These are phyloP conservation scores for Molorchus minor DNA, from an alignment of 2,888 invertebrate genomes.

Conservation along the genomic window DNA sequence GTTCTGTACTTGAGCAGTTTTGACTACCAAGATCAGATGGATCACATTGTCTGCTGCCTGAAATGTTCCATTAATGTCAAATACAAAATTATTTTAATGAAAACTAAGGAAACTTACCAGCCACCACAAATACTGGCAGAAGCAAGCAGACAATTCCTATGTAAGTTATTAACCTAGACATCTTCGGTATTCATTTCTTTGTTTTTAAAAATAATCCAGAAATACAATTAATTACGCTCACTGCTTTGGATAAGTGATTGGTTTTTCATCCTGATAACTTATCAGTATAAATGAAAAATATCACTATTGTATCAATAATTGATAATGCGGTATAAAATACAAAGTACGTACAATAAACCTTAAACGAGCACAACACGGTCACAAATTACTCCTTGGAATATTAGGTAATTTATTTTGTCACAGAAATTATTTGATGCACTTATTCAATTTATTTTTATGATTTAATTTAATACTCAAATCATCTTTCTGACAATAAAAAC, in stretches of 20 bases:
- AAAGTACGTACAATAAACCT: neutral
- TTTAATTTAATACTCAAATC: slow-evolving; percentile 51
- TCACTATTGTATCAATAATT: slow-evolving; percentile 14
- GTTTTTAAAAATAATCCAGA: slow-evolving; percentile 17
- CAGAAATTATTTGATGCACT: slow-evolving; percentile 50
- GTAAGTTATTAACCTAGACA: slow-evolving; percentile 40
- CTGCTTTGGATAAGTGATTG: slow-evolving; percentile 4
- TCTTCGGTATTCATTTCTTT: slow-evolving; percentile 43
- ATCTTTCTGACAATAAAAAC: slow-evolving; percentile 35
- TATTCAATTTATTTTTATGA: slow-evolving; percentile 58
- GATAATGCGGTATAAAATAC: slow-evolving; percentile 7
- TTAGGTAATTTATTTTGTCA: slow-evolving; percentile 51
- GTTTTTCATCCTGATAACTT: slow-evolving; percentile 43
- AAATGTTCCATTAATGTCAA: slow-evolving; percentile 28
- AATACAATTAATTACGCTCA: slow-evolving; percentile 1
- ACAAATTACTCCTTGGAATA: slow-evolving; percentile 38
- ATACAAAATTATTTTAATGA: slow-evolving; percentile 9
- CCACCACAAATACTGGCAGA: slow-evolving; percentile 26
- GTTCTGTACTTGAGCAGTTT: slow-evolving; percentile 52
- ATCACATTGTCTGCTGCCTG: slow-evolving; percentile 43
- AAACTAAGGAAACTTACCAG: slow-evolving; percentile 12
- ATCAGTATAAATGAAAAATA: slow-evolving; percentile 34
- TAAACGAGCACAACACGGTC: slow-evolving; percentile 2
- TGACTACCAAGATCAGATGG: slow-evolving; percentile 36
- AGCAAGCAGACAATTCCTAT: slow-evolving; percentile 34